A percentile compares a stretch with the other conserved stretches of the same genome.
Evolutionary conservation across 2,797 vertebrate species (phyloP).

Genomic region (Carcharodon carcharias): DNA sequence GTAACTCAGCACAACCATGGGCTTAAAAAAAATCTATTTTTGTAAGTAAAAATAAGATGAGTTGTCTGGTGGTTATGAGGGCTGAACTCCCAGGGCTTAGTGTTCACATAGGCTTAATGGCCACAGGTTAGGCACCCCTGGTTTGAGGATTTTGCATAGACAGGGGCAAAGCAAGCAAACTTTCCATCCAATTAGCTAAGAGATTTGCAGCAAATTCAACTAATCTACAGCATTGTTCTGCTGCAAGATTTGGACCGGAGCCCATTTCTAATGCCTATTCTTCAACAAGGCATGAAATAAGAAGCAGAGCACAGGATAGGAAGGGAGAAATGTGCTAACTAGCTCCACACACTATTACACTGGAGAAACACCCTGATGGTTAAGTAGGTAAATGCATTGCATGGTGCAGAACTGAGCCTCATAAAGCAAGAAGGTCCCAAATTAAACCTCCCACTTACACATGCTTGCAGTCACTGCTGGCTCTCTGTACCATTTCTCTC

Average conservation of each 20-base stretch:
- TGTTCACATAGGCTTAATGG: not conserved
- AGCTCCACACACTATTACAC: not conserved
- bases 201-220: conserved; percentile 1
- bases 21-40: not conserved
- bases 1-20: not conserved
- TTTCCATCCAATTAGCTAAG: conserved; percentile 4
- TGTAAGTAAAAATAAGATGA: not conserved
- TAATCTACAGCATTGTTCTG: not conserved
- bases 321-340: not conserved
- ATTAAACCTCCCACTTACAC: not conserved
- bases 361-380: not conserved
- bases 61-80: not conserved
- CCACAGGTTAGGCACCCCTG: not conserved
- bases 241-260: not conserved
- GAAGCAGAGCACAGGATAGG: not conserved
- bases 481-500: not conserved
- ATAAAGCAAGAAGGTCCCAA: not conserved
- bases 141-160: not conserved
- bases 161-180: not conserved
- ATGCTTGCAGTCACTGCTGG: not conserved
- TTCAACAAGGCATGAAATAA: conserved; percentile 23
- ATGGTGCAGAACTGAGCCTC: not conserved
- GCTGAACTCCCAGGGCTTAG: not conserved
- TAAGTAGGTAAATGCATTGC: not conserved
- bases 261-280: not conserved